Percentiles rank a stretch among this genome's conserved stretches.
Conservation (phyloP, 2,797 vertebrate species). For the Tinamus major region DNA sequence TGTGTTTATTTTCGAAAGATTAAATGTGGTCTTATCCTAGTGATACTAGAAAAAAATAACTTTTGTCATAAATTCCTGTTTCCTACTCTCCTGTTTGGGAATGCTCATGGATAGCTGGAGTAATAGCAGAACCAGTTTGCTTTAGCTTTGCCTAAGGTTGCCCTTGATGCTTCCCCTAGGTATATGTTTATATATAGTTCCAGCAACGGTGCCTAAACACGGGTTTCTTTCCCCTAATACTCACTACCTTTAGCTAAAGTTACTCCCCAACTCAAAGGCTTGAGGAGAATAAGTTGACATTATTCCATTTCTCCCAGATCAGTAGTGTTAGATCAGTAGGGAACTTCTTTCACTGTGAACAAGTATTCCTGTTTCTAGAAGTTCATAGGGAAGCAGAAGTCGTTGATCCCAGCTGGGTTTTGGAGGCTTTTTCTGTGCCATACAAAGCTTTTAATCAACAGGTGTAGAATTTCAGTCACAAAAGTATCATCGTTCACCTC, state of each 20-base stretch:
- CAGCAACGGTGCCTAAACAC: not conserved
- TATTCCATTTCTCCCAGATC: not conserved
- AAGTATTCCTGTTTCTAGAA: not conserved
- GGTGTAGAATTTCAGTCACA: not conserved
- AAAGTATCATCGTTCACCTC: not conserved
- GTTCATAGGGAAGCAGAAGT: not conserved
- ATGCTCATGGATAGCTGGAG: rapidly evolving
- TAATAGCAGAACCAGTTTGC: not conserved
- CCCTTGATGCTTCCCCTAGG: not conserved
- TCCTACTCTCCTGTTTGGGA: rapidly evolving
- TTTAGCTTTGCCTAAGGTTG: rapidly evolving
- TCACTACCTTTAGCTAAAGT: not conserved
- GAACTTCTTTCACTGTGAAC: not conserved
- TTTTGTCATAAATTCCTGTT: not conserved
- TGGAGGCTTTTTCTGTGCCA: not conserved
- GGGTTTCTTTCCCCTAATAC: rapidly evolving
- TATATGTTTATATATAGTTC: not conserved
- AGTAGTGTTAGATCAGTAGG: rapidly evolving
- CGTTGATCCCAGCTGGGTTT: not conserved
- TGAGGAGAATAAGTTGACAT: not conserved
- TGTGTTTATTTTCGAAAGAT: not conserved
- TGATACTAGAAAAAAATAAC: not conserved
- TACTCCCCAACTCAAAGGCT: not conserved
- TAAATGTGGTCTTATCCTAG: not conserved
- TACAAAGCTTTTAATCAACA: not conserved